Conservation (phyloP, 2,797 vertebrate species). For the Neosilurus hyrtlii region DNA sequence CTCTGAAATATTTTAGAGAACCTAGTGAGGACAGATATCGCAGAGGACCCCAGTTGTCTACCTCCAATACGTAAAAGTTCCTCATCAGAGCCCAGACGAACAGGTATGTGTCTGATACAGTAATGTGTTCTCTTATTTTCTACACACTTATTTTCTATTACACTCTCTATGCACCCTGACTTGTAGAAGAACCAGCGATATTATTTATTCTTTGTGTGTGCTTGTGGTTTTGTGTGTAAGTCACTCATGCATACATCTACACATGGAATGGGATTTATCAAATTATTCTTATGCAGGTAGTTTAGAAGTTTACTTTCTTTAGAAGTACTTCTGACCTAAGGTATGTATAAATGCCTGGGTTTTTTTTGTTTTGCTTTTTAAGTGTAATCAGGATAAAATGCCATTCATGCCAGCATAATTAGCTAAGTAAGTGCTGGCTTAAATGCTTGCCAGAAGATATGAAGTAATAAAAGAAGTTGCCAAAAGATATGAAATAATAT, state of each 20-base stretch:
- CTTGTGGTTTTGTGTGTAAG: neutral
- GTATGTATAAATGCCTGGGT: neutral
- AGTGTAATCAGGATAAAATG: too few relatives aligned
- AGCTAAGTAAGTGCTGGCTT: neutral
- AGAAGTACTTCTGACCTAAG: neutral
- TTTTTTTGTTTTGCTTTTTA: too few relatives aligned
- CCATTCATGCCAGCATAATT: neutral
- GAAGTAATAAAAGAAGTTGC: too few relatives aligned
- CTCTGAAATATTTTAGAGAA: constrained; percentile 16
- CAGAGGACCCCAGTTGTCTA: neutral
- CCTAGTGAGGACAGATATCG: neutral
- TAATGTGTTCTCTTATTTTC: neutral
- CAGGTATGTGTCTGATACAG: neutral
- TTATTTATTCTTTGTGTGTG: neutral
- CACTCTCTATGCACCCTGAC: neutral
- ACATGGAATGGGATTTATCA: neutral
- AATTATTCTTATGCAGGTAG: neutral
- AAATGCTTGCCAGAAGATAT: neutral
- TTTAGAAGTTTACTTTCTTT: too few relatives aligned
- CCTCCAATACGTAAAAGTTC: neutral
- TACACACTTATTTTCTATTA: neutral
- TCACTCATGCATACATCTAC: neutral
- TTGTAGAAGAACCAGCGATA: neutral
- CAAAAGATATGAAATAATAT: too few relatives aligned
- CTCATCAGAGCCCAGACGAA: neutral